Evolutionary conservation across 2,888 invertebrate species (phyloP).

Genomic region (Chesias legatella): DNA sequence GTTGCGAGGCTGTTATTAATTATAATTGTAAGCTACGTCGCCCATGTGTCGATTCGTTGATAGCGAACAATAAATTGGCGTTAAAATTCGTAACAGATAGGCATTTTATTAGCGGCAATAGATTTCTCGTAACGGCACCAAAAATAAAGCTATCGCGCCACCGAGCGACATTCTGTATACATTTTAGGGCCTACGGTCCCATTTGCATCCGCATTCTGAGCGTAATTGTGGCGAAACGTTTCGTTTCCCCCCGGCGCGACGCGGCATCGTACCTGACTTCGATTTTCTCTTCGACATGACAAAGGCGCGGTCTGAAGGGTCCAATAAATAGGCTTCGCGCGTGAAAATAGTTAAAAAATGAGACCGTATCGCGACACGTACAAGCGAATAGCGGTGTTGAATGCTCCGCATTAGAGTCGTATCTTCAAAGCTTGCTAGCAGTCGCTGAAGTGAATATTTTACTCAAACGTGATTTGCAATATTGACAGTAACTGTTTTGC

Average conservation of each 20-base stretch:
- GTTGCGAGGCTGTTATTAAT: slow-evolving; percentile 27
- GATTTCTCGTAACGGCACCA: slow-evolving; percentile 69
- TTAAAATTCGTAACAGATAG: slow-evolving; percentile 69
- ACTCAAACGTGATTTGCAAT: slow-evolving; percentile 50
- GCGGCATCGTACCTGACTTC: slow-evolving; percentile 64
- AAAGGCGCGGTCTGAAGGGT: slow-evolving; percentile 76
- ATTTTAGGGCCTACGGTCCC: slow-evolving; percentile 67
- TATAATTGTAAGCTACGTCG: slow-evolving; percentile 39
- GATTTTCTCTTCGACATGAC: slow-evolving; percentile 73
- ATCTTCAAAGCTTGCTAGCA: slow-evolving; percentile 29
- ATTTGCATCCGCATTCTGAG: slow-evolving; percentile 75
- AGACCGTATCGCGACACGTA: slow-evolving; percentile 33
- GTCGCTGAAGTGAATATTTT: slow-evolving; percentile 38
- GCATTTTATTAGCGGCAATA: slow-evolving; percentile 73
- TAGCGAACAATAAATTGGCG: slow-evolving; percentile 57
- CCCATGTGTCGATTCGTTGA: slow-evolving; percentile 43
- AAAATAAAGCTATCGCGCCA: slow-evolving; percentile 69
- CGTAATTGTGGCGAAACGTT: slow-evolving; percentile 69
- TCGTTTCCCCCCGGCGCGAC: slow-evolving; percentile 56
- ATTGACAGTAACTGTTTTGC: slow-evolving; percentile 43
- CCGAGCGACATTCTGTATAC: slow-evolving; percentile 56
- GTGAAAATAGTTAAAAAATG: slow-evolving; percentile 73
- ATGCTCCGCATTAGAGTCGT: slow-evolving; percentile 40
- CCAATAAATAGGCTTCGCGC: slow-evolving; percentile 70
- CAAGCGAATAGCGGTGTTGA: slow-evolving; percentile 43